Evolutionary conservation across 2,797 vertebrate species (phyloP).

Genomic region (Chloroceryle amazona): DNA sequence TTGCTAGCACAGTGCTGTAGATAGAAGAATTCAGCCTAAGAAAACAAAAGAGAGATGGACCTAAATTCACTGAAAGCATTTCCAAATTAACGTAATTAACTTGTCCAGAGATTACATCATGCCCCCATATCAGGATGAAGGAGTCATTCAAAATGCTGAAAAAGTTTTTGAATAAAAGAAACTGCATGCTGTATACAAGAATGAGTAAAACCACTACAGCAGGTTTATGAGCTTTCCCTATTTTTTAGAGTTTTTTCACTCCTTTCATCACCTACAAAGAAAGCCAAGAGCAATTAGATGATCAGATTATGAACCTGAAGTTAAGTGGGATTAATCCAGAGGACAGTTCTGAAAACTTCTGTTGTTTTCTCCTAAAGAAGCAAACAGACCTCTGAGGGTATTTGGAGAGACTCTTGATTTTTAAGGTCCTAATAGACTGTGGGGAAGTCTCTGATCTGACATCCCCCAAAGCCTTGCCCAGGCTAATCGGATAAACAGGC

Average conservation of each 20-base stretch:
- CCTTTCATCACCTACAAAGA: background rate
- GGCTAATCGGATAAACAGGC: background rate
- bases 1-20: background rate
- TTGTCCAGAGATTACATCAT: background rate
- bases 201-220: background rate
- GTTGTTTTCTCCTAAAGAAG: background rate
- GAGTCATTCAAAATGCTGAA: background rate
- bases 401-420: background rate
- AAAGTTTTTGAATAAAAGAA: background rate
- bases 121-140: background rate
- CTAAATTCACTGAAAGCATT: background rate
- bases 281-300: background rate
- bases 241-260: background rate
- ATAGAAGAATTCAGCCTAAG: background rate
- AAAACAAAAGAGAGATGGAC: background rate
- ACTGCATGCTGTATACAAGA: background rate
- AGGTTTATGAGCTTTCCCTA: background rate
- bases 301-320: accelerated
- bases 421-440: background rate
- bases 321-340: background rate
- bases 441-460: background rate
- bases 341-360: background rate
- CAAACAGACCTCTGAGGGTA: accelerated
- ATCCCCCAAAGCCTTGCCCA: background rate
- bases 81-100: no score